Evolutionary conservation across 2,888 invertebrate species (phyloP), one percentile per base, ranked within the genome.

Genomic region (Calliphora vomitoria): DNA sequence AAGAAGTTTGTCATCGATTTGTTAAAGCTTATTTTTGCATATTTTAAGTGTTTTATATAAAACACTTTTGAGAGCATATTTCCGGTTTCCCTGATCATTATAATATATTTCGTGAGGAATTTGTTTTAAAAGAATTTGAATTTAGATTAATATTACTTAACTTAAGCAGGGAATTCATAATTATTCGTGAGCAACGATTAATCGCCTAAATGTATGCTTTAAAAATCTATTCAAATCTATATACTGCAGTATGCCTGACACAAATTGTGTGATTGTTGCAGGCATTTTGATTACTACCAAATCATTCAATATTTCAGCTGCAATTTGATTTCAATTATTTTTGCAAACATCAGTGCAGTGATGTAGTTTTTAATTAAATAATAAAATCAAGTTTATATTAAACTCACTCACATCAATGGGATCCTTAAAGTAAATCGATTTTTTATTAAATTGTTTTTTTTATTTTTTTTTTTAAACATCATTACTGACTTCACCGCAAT

Each of bases 271-370:
- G 8, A 35, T 35, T 31, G 5, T 18, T 6, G 44, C 69, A 69
- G 25, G 50, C 50, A 69, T 50, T 69, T 69, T 35, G 10, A 50
- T 35, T 69, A 18, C 8, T 50, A n/a, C 10, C 5, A 47, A 47
- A 47, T 69, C 31, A 47, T 55, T 55, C 25, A 18, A 15, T 53
- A 66, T 78, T 58, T 8, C 25, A n/a, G 41, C n/a, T 31, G 3
- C 31, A 58, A 78, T 13, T 44, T 31, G 13, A 66, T 58, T 68
- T 68, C n/a, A 75, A 75, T 38, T 78, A 55, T 35, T 58, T 58
- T 78, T 25, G 8, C 18, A 44, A 41, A 44, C 8, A 44, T 68
- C 44, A 69, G 25, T 47, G 41, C 47, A 53, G 38, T 25, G 11
- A 4, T 69, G 50, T 38, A 20, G 50, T 76, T 64, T 64, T 53